Evolutionary conservation across 1,140 invertebrate genomes (phyloP).

Genomic region (Stenopsyche tienmushanensis): DNA sequence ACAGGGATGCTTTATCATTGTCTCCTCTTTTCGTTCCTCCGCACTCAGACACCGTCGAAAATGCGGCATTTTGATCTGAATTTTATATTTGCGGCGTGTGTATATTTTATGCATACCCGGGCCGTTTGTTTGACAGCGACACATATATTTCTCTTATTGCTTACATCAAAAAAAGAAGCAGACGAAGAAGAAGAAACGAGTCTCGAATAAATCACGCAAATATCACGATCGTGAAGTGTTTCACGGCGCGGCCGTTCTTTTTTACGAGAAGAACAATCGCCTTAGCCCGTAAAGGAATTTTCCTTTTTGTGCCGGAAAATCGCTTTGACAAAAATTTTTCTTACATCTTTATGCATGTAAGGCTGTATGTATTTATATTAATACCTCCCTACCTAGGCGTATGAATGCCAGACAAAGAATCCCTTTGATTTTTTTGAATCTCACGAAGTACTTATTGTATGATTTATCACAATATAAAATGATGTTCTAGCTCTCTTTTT

Average conservation of each 20-base stretch:
- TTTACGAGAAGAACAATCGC: conserved; percentile 23
- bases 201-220: conserved; percentile 39
- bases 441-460: too few relatives aligned
- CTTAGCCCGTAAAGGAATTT: conserved; percentile 21
- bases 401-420: too few relatives aligned
- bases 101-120: conserved; percentile 40
- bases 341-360: too few relatives aligned
- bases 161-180: conserved; percentile 34
- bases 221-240: conserved; percentile 33
- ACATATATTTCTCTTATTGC: conserved; percentile 40
- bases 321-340: conserved; percentile 24
- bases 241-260: conserved; percentile 21
- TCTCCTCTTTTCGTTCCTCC: conserved; percentile 29
- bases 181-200: conserved; percentile 17
- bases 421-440: too few relatives aligned
- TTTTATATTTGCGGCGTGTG: conserved; percentile 35
- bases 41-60: conserved; percentile 18
- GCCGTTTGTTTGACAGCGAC: conserved; percentile 37
- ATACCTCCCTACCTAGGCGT: too few relatives aligned
- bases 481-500: too few relatives aligned
- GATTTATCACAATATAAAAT: too few relatives aligned
- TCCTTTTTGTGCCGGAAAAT: conserved; percentile 12
- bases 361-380: too few relatives aligned
- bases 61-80: conserved; percentile 40
- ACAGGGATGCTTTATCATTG: conserved; percentile 40